Evolutionary conservation across 2,113 vertebrate genomes (phyloP).

Genomic region (Geococcyx californianus): DNA sequence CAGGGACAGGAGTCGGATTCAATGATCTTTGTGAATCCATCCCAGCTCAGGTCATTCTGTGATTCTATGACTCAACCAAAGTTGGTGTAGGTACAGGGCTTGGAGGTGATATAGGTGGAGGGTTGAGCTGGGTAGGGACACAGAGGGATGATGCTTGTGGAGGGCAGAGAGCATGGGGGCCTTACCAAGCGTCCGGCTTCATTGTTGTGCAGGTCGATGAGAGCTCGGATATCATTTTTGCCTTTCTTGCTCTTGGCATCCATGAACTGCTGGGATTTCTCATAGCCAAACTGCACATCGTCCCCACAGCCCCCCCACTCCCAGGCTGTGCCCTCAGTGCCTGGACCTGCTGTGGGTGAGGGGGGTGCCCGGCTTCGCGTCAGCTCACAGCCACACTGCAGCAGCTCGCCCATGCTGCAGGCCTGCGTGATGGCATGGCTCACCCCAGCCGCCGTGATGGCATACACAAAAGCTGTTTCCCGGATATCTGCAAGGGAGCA

Average conservation of each 20-base stretch:
- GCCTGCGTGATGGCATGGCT: conserved; percentile 96
- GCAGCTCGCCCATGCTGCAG: conserved; percentile 95
- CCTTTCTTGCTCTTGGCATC: conserved; percentile 90
- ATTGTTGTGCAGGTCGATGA: conserved; percentile 95
- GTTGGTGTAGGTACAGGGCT: not conserved
- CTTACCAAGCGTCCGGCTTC: conserved; percentile 93
- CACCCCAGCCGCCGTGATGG: conserved; percentile 91
- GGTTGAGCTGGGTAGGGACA: not conserved
- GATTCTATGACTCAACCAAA: too few relatives aligned
- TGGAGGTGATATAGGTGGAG: not conserved
- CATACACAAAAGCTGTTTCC: conserved; percentile 96
- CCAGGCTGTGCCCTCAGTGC: conserved; percentile 86
- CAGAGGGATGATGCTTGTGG: rapidly evolving
- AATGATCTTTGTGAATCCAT: too few relatives aligned
- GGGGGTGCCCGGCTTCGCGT: conserved; percentile 82
- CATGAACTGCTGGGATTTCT: conserved; percentile 97
- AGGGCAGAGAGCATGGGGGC: rapidly evolving
- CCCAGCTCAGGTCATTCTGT: too few relatives aligned
- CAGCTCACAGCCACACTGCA: conserved; percentile 94
- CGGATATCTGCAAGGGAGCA: conserved; percentile 83
- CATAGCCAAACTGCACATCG: conserved; percentile 94
- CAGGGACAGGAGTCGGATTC: too few relatives aligned
- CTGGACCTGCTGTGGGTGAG: conserved; percentile 25
- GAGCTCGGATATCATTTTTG: conserved; percentile 91
- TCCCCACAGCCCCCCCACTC: conserved; percentile 98